Base-by-base conservation (phyloP, 2,888 invertebrate species). In the Cheilosia impressa region DNA sequence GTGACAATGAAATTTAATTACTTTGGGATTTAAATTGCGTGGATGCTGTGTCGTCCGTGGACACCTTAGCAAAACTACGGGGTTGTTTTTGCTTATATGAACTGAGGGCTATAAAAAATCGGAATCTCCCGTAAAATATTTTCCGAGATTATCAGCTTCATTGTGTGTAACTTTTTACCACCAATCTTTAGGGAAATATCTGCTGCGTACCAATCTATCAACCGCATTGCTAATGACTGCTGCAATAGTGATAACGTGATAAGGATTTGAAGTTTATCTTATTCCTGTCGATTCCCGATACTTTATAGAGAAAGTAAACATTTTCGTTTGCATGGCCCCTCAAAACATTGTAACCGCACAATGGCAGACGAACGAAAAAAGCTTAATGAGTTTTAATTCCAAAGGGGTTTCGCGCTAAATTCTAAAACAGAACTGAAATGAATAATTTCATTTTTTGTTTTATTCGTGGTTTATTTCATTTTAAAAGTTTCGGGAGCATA, bases 11-110 rank as follows among this genome's bases (percentile, higher is more conserved):
- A 3, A 19, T 45, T 45, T 17, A 31, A 68, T 68, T 45, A 55
- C 43, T 55, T 17, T 43, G 17, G 55, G 68, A 68, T 68, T 45
- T 45, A 38, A 55, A 43, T 68, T 15, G 17, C 4, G 24, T 27
- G 5, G 41, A 24, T 60, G 41, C 9, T 60, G 43, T 9, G 6
- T 7, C 17, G 60, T 43, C 43, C 43, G 31, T 22, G 13, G 19
- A 17, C 22, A 27, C 24, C 47, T 47, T 5, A 4, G 2, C 19
- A 22, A 19, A 50, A 50, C 24, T 50, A 4, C 13, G 13, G 22
- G 22, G 22, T 52, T 52, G 27, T 1, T 27, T 27, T 31, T 9
- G 22, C 52, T 52, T 24, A 24, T 24, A 52, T 22, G 22, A 22
- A 27, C 15, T 24, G 13, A n/a, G 17, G 19, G 19, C 62, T 45